Conservation (phyloP, 2,113 vertebrate species). For the Epinephelus cyanopodus region DNA sequence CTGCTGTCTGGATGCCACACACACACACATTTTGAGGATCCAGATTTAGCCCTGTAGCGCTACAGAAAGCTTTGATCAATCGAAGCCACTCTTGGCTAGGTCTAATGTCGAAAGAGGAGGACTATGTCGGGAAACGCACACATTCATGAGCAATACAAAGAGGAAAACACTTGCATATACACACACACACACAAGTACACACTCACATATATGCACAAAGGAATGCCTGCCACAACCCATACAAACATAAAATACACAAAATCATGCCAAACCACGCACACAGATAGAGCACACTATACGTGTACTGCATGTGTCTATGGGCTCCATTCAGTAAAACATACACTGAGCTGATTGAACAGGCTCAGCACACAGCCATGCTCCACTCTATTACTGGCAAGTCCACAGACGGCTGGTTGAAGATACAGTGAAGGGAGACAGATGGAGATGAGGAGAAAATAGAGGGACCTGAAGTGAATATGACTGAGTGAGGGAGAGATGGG, state of each 20-base stretch:
- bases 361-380: conserved; percentile 1
- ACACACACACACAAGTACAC: background rate
- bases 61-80: conserved; percentile 58
- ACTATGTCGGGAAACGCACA: conserved; percentile 12
- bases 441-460: conserved; percentile 32
- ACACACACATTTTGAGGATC: conserved; percentile 6
- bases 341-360: conserved; percentile 21
- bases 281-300: background rate
- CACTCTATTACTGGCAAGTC: conserved; percentile 53
- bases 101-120: background rate
- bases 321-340: conserved; percentile 33
- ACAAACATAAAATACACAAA: background rate
- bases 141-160: background rate
- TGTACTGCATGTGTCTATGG: background rate
- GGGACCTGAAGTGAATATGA: conserved; percentile 30
- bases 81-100: conserved; percentile 12
- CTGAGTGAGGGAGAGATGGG: conserved; percentile 1
- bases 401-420: conserved; percentile 55
- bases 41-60: conserved; percentile 36
- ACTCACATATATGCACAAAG: background rate
- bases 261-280: background rate
- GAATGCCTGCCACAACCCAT: background rate
- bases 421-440: conserved; percentile 50
- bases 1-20: conserved; percentile 22
- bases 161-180: background rate